These are phyloP conservation scores for Trisateles emortualis DNA, from an alignment of 2,888 invertebrate species.

Conservation along the genomic window DNA sequence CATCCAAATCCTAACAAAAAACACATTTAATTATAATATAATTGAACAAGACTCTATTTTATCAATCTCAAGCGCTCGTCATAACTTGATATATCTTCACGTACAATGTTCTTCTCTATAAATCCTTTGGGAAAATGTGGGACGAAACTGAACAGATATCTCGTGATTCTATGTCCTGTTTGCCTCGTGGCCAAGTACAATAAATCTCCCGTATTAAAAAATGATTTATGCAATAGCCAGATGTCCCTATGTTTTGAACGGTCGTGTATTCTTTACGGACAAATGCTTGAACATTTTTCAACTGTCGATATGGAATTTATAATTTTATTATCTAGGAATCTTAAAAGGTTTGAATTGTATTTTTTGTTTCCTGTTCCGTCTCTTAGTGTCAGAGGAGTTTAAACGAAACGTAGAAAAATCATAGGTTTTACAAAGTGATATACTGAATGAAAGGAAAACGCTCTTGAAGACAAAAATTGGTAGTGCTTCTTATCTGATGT, in stretches of 20 bases:
- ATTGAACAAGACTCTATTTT: slow-evolving; percentile 6
- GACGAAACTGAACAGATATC: slow-evolving; percentile 49
- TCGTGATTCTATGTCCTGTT: slow-evolving; percentile 44
- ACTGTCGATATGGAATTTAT: not conserved
- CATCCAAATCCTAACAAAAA: not conserved
- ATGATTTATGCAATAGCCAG: slow-evolving; percentile 52
- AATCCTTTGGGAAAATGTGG: slow-evolving; percentile 44
- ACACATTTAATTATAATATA: not conserved
- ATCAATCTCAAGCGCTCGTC: slow-evolving; percentile 25
- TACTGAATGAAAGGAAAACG: too few relatives aligned
- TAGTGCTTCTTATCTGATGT: too few relatives aligned
- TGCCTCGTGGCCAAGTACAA: slow-evolving; percentile 44
- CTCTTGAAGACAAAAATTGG: too few relatives aligned
- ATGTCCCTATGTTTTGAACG: not conserved
- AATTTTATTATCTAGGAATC: not conserved
- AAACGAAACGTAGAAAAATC: too few relatives aligned
- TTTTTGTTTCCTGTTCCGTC: too few relatives aligned
- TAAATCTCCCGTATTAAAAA: slow-evolving; percentile 59
- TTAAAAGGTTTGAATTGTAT: too few relatives aligned
- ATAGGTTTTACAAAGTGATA: too few relatives aligned
- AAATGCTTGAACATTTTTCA: not conserved
- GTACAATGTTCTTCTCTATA: slow-evolving; percentile 44
- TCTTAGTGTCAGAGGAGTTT: too few relatives aligned
- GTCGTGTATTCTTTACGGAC: not conserved
- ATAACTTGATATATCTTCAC: slow-evolving; percentile 29